Base-by-base conservation (phyloP, 2,113 vertebrate species). In the Castor canadensis region DNA sequence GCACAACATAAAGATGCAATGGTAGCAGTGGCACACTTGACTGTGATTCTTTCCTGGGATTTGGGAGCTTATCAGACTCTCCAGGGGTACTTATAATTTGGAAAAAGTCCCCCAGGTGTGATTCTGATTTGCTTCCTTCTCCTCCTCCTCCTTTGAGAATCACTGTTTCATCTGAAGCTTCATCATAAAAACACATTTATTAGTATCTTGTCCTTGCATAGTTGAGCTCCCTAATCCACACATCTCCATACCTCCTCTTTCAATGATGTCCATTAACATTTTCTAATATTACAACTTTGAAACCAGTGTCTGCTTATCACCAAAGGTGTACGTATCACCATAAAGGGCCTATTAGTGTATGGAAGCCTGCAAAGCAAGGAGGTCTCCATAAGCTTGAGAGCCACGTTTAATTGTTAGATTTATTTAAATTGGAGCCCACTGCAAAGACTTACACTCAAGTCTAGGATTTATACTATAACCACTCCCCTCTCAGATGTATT, bases 11-110 rank as follows among this genome's bases (percentile, higher is more conserved):
- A 69, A 90, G 54, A 67, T 83, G 90, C 15, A 96, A 17, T 60
- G 76, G 17, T 92, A 93, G 52, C 64, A 45, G 60, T 67, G 38
- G 54, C 45, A 52, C 4, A 1, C 40, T 90, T 47, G 22, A 7
- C 35, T 43, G 77, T 93, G 96, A 93, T 93, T 96, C 77, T 92
- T 96, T 56, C 60, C 49, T 88, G 92, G 97, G 97, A 97, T 89
- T 97, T 93, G 97, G 97, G 93, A 97, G 97, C 49, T 97, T 97
- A 97, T 97, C 97, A 97, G 97, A 97, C 97, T 97, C 97, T 97
- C 97, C 97, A 97, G 97, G 97, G 97, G 97, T 97, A 97, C 97
- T 95, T 96, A 92, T 40, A 87, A 90, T 97, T 95, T 92, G 32
- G n/a, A 95, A 92, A 94, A 96, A 81, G 97, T 97, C 96, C 96